Base-by-base conservation (phyloP, 1,140 invertebrate species). In the Protaetia brevitarsis region DNA sequence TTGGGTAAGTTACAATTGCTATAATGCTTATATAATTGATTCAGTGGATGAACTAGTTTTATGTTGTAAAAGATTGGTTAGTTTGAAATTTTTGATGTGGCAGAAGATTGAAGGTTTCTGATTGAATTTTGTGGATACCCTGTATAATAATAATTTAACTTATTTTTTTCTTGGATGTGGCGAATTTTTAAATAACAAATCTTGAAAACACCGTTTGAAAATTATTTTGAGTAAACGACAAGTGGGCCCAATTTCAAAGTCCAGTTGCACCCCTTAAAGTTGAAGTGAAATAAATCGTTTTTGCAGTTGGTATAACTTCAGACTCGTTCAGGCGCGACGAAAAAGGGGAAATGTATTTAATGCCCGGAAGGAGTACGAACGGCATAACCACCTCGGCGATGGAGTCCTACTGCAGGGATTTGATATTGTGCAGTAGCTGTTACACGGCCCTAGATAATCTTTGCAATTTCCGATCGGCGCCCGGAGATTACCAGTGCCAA, bases 281-380 rank as follows among this genome's bases (percentile, higher is more conserved):
- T n/a, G n/a, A n/a, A n/a, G n/a, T n/a, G n/a, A n/a, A n/a, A n/a
- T n/a, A n/a, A n/a, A n/a, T n/a, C n/a, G n/a, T n/a, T 41, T 56
- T 76, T 73, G 57, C 68, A 77, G 75, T 77, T 58, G 74, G 75
- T 16, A 74, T 76, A 65, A 66, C 70, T 26, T 74, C 74, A 8
- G 69, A 75, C 34, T 69, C 68, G 7, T 78, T 77, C 59, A 67
- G 57, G 59, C 65, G 65, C 21, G 68, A 72, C 34, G 66, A 66
- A 34, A 34, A 66, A 5, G 69, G 68, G 4, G 63, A 71, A 34
- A 72, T 78, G 65, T 67, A 69, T 23, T 63, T 77, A 13, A 36
- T 68, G 7, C 68, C 74, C 16, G 65, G 67, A 57, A 69, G 73
- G 13, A 69, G 64, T 31, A 65, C 75, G 10, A 71, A 76, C 45